Base-by-base conservation (phyloP, 2,888 invertebrate species). In the Rhorus exstirpatorius region DNA sequence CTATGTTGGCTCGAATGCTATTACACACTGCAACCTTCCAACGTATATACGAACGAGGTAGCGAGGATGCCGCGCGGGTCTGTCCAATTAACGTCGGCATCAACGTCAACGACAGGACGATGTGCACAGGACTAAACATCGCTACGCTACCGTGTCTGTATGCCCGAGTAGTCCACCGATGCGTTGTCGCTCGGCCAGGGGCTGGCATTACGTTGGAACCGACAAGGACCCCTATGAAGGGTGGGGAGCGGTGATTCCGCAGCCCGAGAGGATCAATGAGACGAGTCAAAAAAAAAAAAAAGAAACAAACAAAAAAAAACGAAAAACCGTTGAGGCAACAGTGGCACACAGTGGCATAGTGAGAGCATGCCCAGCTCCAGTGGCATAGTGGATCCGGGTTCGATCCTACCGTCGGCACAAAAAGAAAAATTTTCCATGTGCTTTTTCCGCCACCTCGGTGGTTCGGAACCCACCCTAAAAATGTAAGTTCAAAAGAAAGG, bases 31-130 rank as follows among this genome's bases (percentile, higher is more conserved):
- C 41, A 58, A 51, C 58, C 21, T 58, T 72, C 49, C 26, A 70
- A 21, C 61, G 24, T 2, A 31, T n/a, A 17, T 1, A 14, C 3
- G 53, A 67, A 46, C 53, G 24, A 67, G 53, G 21, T 65, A 24
- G 55, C 60, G 17, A 53, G 53, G n/a, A 72, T 61, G 60, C 67
- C 14, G 61, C 61, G 35, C 44, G 77, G 77, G 72, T 77, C 72
- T 72, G 72, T 81, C 81, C 81, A 81, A 81, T 81, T 78, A 81
- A 81, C 77, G 81, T 74, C 81, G 61, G 68, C 72, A 72, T 77
- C 68, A 46, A 77, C 77, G 81, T 81, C 81, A 81, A 81, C 68
- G 77, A 72, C 81, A 81, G 77, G 72, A 53, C 77, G 61, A 61
- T 79, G 79, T 60, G 51, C 72, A 55, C 65, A 61, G 72, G 61